Base-by-base conservation (phyloP, 2,888 invertebrate species). In the Chloroclysta siterata region DNA sequence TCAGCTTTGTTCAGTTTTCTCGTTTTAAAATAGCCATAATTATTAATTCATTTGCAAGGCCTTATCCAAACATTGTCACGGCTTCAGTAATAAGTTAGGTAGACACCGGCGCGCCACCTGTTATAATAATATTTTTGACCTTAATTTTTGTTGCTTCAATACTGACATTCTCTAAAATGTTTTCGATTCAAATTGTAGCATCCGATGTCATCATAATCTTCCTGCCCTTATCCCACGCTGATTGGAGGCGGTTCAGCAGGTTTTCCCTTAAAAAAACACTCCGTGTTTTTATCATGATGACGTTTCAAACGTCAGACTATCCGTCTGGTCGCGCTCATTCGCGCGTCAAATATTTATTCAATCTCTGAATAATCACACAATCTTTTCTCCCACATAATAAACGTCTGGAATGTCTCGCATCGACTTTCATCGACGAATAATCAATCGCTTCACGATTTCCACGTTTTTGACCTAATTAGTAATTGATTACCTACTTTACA, bases 331-430 rank as follows among this genome's bases (percentile, higher is more conserved):
- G 58, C 47, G 61, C 46, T 58, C 61, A 47, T 53, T 54, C 51
- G 61, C 42, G 47, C 58, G 54, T 61, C 57, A 61, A 61, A 62
- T 61, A 65, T 65, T 65, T 65, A 59, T 65, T 57, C 60, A 57
- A 47, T 41, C 53, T 55, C 46, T 48, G 53, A 46, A 57, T 65
- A 62, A 61, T 59, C 14, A 60, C 55, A 39, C 22, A 54, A 11
- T 14, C 17, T 61, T 61, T 62, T 65, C 65, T 59, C 54, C 47
- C 58, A 58, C 47, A 33, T 53, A n/a, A 50, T 60, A 55, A 51
- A 54, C 50, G 46, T 46, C 51, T 29, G 46, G 57, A 65, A 64
- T 64, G 57, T 65, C 54, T 48, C 17, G 51, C 46, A 7, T 13
- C 17, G 46, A 57, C 64, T 65, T 65, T 65, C 64, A 53, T 65